These are phyloP conservation scores for Chrysoperla carnea DNA, from an alignment of 1,140 invertebrate species.

Conservation along the genomic window DNA sequence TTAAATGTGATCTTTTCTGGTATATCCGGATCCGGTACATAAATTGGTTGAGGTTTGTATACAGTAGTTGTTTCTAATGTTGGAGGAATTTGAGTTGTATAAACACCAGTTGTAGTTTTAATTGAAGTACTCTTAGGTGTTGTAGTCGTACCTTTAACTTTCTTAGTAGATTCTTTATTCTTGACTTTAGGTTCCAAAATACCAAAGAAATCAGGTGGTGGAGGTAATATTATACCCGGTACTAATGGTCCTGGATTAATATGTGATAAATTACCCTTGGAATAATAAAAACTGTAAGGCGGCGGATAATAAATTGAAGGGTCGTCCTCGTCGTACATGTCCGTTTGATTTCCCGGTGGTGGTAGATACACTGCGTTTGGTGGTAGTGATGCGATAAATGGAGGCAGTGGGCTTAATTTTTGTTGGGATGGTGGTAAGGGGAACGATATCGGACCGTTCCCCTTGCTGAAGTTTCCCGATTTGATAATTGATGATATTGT, in stretches of 20 bases:
- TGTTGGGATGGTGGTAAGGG: slow-evolving; percentile 27
- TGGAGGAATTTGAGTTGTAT: slow-evolving; percentile 6
- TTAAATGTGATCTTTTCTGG: background rate
- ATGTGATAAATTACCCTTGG: slow-evolving; percentile 51
- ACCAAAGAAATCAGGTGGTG: slow-evolving; percentile 70
- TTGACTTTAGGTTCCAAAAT: slow-evolving; percentile 27
- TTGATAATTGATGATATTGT: slow-evolving; percentile 30
- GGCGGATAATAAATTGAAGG: slow-evolving; percentile 79
- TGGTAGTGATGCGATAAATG: slow-evolving; percentile 30
- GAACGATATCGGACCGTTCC: slow-evolving; percentile 25
- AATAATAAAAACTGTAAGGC: slow-evolving; percentile 72
- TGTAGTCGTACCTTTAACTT: background rate
- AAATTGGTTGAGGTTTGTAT: background rate
- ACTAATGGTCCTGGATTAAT: slow-evolving; percentile 71
- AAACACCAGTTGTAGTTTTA: slow-evolving; percentile 4
- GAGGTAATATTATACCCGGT: slow-evolving; percentile 71
- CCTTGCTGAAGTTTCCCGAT: slow-evolving; percentile 31
- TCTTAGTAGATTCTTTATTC: background rate
- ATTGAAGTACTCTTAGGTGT: slow-evolving; percentile 3
- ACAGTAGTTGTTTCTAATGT: background rate
- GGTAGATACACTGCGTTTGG: slow-evolving; percentile 50
- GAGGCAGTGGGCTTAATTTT: slow-evolving; percentile 21
- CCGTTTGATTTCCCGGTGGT: slow-evolving; percentile 47
- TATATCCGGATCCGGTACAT: slow-evolving; percentile 1
- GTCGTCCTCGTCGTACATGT: slow-evolving; percentile 69